Conservation (phyloP, 2,113 vertebrate genomes). For the Pseudopodoces humilis region DNA sequence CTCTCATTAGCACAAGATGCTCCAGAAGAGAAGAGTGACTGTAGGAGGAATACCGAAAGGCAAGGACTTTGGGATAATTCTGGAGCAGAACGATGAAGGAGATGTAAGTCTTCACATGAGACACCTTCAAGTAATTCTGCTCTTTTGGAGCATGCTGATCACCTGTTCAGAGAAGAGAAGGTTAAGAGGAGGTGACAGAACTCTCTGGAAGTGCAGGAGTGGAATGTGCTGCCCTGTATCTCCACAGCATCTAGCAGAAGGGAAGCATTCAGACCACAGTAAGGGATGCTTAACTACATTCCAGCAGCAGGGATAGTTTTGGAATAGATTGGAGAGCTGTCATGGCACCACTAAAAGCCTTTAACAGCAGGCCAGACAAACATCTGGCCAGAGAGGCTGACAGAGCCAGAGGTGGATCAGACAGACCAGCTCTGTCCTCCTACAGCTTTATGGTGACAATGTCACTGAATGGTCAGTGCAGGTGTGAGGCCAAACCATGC, state of each 20-base stretch:
- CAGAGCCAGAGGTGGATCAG: background rate
- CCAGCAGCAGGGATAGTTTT: background rate
- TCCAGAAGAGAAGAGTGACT: background rate
- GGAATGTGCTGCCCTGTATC: background rate
- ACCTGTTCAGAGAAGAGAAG: background rate
- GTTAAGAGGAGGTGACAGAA: background rate
- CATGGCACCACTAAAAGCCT: background rate
- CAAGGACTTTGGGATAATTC: background rate
- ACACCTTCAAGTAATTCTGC: background rate
- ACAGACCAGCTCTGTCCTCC: background rate
- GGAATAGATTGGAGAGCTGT: background rate
- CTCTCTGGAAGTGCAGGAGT: background rate
- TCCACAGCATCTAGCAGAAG: background rate
- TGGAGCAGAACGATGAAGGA: background rate
- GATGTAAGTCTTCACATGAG: background rate
- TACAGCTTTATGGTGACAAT: background rate
- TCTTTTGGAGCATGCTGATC: background rate
- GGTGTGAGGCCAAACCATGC: background rate
- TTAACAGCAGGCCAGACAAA: background rate
- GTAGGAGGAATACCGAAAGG: background rate
- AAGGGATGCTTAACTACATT: background rate
- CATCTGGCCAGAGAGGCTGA: background rate
- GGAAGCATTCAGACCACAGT: background rate
- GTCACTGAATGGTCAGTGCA: background rate
- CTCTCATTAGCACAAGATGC: background rate